A percentile compares a stretch with the other conserved stretches of the same genome.
Conservation (phyloP, 2,797 vertebrate genomes). For the Phoxinus dragarum region DNA sequence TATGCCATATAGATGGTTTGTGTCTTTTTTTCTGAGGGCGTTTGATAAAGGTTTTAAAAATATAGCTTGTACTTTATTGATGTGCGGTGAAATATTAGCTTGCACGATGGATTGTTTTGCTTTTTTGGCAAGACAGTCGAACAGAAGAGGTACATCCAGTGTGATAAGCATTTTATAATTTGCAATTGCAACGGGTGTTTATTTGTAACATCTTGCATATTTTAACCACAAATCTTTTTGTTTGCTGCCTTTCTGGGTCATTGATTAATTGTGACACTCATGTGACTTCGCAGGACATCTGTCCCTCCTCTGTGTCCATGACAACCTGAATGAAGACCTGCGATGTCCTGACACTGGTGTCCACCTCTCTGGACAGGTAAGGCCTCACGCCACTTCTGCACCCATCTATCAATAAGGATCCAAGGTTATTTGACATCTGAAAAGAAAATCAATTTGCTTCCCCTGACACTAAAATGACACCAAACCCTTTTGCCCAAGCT, state of each 20-base stretch:
- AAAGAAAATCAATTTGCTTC: constrained; percentile 29
- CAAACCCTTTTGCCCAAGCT: not conserved
- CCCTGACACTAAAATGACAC: not conserved
- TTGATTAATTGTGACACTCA: constrained; percentile 42
- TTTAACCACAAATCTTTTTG: not conserved
- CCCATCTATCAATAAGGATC: constrained; percentile 32
- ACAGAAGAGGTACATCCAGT: not conserved
- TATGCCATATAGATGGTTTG: constrained; percentile 31
- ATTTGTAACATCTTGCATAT: not conserved
- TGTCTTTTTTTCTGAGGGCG: constrained; percentile 41
- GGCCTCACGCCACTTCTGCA: not conserved
- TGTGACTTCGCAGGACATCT: constrained; percentile 71
- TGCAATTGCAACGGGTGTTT: not conserved
- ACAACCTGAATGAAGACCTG: constrained; percentile 65
- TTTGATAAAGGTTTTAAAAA: constrained; percentile 48
- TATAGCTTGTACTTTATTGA: constrained; percentile 36
- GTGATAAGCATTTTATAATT: not conserved
- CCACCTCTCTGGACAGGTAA: constrained; percentile 72
- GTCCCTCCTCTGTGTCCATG: constrained; percentile 68
- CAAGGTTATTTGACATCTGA: constrained; percentile 50
- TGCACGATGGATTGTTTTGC: not conserved
- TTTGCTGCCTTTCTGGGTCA: not conserved
- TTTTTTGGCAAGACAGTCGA: not conserved
- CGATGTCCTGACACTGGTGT: constrained; percentile 60
- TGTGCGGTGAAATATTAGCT: constrained; percentile 28